Base-by-base conservation (phyloP, 64 coral and sea anemone genomes). In the Pachyseris speciosa region DNA sequence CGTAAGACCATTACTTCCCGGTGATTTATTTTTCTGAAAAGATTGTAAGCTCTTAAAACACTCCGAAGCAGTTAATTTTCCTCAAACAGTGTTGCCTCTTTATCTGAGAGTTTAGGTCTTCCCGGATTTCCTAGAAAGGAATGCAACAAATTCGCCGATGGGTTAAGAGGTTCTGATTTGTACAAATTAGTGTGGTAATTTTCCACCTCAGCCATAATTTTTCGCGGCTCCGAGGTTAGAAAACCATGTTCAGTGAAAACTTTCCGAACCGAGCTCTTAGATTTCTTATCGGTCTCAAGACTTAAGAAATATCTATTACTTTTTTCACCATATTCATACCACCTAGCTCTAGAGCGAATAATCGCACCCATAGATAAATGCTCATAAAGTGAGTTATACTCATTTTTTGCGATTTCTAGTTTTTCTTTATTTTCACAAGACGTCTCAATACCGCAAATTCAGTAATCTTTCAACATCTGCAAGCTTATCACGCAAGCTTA, bases 311-410 rank as follows among this genome's bases (percentile, higher is more conserved):
- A 84, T 25, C 59, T 84, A 37, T 5, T 84, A 65, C 24, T 84
- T 63, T 84, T 84, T 84, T 85, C 81, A 39, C 81, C 81, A 1
- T 24, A 17, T 45, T 66, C 58, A 68, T 52, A 68, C 64, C 81
- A 85, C 9, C 13, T 68, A 8, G 32, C 58, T 66, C 64, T 65
- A 7, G 81, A 85, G 27, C 81, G 22, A 41, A 85, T 85, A 85
- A 68, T 68, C 10, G 32, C 32, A 19, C 75, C 75, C 27, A 20
- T 80, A 8, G 53, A 26, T 32, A 83, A 29, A n/a, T 83, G 53
- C 9, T 83, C 78, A 37, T 83, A 83, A 28, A 52, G n/a, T 11
- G 26, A 51, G 28, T 83, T 52, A 58, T 83, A 63, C 22, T 80
- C 76, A 17, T 32, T 55, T 80, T 80, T 80, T 22, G 50, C 50